Percentiles rank a stretch among this genome's conserved stretches.
Evolutionary conservation across 2,113 vertebrate genomes (phyloP).

Genomic region (Bubo bubo): DNA sequence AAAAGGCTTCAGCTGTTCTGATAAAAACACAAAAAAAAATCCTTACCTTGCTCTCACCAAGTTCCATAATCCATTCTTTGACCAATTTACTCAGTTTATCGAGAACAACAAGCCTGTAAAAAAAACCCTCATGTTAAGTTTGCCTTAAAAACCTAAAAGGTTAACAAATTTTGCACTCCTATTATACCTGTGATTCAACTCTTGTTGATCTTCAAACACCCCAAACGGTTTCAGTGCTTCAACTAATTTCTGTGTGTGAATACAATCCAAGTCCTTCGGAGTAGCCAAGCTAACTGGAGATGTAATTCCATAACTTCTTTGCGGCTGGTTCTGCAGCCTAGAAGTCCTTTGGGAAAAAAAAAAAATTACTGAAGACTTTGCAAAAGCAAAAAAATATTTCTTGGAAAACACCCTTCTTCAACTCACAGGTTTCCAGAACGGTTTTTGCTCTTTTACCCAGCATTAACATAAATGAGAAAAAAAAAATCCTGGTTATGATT

Average conservation of each 20-base stretch:
- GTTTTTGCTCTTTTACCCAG: background rate
- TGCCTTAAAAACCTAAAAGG: background rate
- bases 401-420: background rate
- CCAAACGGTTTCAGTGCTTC: conserved; percentile 95
- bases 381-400: background rate
- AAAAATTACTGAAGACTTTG: background rate
- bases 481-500: background rate
- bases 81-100: conserved; percentile 92
- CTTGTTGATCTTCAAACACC: conserved; percentile 94
- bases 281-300: conserved; percentile 91
- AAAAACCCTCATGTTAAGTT: background rate
- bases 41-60: conserved; percentile 92
- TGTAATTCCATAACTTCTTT: conserved; percentile 91
- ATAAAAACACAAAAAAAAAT: background rate
- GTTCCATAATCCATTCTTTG: conserved; percentile 94
- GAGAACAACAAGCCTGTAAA: conserved; percentile 88
- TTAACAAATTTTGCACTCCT: background rate
- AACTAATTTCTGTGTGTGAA: conserved; percentile 89
- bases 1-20: background rate
- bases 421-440: background rate
- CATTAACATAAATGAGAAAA: background rate
- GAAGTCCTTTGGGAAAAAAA: conserved; percentile 73
- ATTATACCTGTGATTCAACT: conserved; percentile 89
- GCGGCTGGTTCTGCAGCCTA: conserved; percentile 81
- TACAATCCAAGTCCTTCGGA: conserved; percentile 86